Base-by-base conservation (phyloP, 2,113 vertebrate species). In the Paradoxurus hermaphroditus region DNA sequence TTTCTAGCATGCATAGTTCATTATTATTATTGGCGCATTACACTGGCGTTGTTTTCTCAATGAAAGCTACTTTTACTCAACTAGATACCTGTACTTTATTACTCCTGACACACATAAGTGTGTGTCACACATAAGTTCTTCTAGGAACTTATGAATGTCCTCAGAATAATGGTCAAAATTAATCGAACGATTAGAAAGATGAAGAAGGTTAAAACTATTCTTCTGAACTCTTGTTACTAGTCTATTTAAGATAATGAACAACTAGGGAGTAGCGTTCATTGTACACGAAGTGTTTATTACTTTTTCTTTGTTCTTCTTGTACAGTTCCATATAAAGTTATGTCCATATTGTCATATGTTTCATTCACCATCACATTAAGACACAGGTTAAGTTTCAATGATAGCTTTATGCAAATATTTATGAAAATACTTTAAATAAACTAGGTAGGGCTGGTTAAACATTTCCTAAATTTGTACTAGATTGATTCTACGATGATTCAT, bases 391-490 rank as follows among this genome's bases (percentile, higher is more conserved):
- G 31, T 90, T 95, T 91, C 44, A 91, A 39, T n/a, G 25, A 90
- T 39, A 77, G 27, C 36, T 87, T 95, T 65, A 51, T 87, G 86
- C 62, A 87, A 92, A 95, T 92, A 87, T 75, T 92, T 97, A 49
- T 59, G 41, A 19, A 87, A 95, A 94, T 46, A 51, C 14, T 34
- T 95, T 95, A 94, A 93, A 86, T 78, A 91, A 94, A 95, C 68
- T 81, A 56, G 41, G 8, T 73, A 90, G n/a, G 23, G 9, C 31
- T 84, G 16, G 53, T 23, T 75, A 79, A 95, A 89, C 62, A 10
- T 86, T 94, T 92, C 51, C 19, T 83, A 73, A 84, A 91, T 81
- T 87, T 93, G 29, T 36, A 79, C 53, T 94, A 25, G 41, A 65
- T 73, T 59, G 1, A 18, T 56, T 96, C 27, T 86, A 84, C 5